Percentiles rank a stretch among this genome's conserved stretches.
phyloP scores from a whole-genome alignment of 2,888 invertebrate genomes.

The Dorcus parallelipipedus region DNA sequence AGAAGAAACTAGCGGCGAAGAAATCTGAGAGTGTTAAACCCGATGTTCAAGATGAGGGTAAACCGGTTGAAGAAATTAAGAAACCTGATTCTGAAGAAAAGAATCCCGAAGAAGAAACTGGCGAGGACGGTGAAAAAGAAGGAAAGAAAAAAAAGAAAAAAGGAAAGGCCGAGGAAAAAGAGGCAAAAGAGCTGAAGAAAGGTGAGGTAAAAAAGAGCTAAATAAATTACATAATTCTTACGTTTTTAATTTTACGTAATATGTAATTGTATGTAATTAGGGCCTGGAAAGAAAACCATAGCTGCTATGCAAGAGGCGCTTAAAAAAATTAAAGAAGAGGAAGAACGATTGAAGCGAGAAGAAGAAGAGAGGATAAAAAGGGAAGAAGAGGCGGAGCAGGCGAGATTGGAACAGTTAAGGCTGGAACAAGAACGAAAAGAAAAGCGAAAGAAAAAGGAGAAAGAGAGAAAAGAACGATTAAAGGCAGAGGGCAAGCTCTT shows the following conservation, averaged over 20 bases:
- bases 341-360: constrained; percentile 69
- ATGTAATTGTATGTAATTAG: constrained; percentile 35
- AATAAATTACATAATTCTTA: too few relatives aligned
- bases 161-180: constrained; percentile 51
- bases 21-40: constrained; percentile 40
- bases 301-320: constrained; percentile 90
- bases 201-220: constrained; percentile 38
- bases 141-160: constrained; percentile 52
- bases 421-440: constrained; percentile 86
- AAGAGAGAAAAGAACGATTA: constrained; percentile 85
- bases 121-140: constrained; percentile 37
- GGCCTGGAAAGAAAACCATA: constrained; percentile 81
- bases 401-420: constrained; percentile 69
- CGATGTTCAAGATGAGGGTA: constrained; percentile 33
- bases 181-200: constrained; percentile 56
- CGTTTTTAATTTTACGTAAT: too few relatives aligned
- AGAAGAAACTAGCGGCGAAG: constrained; percentile 35
- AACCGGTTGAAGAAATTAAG: constrained; percentile 16
- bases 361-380: constrained; percentile 77
- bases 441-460: constrained; percentile 86
- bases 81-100: constrained; percentile 21
- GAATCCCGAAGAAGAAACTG: constrained; percentile 36
- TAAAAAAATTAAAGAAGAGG: constrained; percentile 85
- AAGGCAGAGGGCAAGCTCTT: constrained; percentile 96
- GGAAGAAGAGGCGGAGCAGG: constrained; percentile 71